Evolutionary conservation across 2,888 invertebrate genomes (phyloP), one percentile per base, ranked within the genome.

Genomic region (Melipona bicolor): DNA sequence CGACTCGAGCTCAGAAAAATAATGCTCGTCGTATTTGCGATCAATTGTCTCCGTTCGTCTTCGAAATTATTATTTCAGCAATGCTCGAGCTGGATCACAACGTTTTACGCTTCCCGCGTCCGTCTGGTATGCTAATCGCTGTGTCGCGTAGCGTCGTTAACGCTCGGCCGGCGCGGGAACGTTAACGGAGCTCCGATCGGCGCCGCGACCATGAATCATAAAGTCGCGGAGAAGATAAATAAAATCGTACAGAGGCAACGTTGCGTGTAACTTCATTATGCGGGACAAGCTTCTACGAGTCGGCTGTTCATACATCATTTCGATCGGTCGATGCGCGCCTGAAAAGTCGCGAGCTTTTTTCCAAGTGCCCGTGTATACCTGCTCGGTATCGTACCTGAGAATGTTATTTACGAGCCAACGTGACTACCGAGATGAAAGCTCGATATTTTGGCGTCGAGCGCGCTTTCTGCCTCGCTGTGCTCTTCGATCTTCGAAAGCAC

Each of bases 211-310:
- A 74, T 83, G 83, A 83, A 83, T 83, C 83, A 83, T 83, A 83
- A 43, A 73, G 54, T 49, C 74, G 74, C 54, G 78, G 78, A 75
- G 78, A 76, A 82, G 69, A 74, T 77, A 84, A 83, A 83, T 82
- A 84, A 83, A 84, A 78, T 83, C 56, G 78, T 61, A 75, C 83
- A 82, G 74, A 77, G 83, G 50, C 74, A 83, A 62, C 67, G 82
- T 71, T 80, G 69, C 83, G 83, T 82, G 82, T 83, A 83, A 83
- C 82, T 77, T 83, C 83, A 82, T 82, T 83, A 82, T 82, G 69
- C 77, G 77, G 49, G 72, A 83, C 82, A 81, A 77, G 82, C 71
- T 77, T 77, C 82, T 76, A 82, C 71, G 50, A 77, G 77, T 83
- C 62, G 72, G n/a, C 72, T 83, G 83, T 81, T 83, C 82, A 77